Evolutionary conservation across 2,888 invertebrate species (phyloP).

Genomic region (Himalopsyche anomala): DNA sequence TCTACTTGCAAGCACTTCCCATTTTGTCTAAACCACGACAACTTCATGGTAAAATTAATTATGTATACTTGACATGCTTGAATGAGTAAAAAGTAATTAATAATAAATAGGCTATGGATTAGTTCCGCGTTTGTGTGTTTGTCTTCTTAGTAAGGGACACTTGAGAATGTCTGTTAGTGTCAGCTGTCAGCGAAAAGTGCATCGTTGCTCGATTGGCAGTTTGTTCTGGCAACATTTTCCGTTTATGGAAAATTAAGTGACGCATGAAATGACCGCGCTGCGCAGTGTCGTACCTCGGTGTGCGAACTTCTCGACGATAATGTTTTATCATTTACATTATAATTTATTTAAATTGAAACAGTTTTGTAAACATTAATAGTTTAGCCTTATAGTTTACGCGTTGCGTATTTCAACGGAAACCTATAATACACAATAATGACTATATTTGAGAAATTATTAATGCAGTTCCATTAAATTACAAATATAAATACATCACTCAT

Average conservation of each 20-base stretch:
- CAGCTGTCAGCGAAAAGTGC: constrained; percentile 18
- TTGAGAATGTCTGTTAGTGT: constrained; percentile 10
- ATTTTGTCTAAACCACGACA: neutral
- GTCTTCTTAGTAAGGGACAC: neutral
- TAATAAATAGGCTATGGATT: neutral
- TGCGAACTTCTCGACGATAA: neutral
- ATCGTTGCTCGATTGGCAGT: neutral
- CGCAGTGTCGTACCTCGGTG: neutral
- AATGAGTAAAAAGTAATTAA: constrained; percentile 13
- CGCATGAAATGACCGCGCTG: neutral
- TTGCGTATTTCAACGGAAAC: too few species aligned
- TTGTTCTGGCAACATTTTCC: constrained; percentile 4
- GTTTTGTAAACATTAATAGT: too few species aligned
- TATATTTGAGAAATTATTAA: too few species aligned
- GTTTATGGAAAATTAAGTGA: constrained; percentile 2
- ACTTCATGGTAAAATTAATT: constrained; percentile 22
- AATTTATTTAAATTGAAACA: neutral
- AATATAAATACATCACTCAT: too few species aligned
- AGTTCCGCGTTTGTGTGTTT: neutral
- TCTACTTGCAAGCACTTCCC: too few species aligned
- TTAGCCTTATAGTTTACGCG: too few species aligned
- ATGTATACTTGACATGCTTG: neutral
- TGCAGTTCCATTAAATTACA: too few species aligned
- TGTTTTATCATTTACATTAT: neutral
- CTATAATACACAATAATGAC: too few species aligned